These are phyloP conservation scores for Dolichomitus sp. DNA, from an alignment of 2,888 invertebrate species.

Conservation along the genomic window DNA sequence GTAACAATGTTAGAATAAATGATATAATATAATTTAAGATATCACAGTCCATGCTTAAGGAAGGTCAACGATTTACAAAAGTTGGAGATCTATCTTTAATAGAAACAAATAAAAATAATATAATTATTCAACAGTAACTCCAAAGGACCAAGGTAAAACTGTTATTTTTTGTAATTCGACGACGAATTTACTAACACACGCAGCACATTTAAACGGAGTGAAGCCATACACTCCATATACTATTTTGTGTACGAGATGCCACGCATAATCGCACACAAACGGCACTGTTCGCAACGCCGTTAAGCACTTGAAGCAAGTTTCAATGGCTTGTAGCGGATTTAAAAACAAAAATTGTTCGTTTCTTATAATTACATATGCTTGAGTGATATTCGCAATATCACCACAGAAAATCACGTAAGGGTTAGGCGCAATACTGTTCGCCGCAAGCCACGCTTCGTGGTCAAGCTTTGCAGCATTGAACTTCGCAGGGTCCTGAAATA, in stretches of 20 bases:
- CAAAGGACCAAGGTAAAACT: no score
- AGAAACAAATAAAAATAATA: background rate
- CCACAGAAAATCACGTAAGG: no score
- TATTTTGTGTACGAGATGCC: background rate
- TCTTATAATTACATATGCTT: no score
- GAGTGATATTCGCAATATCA: no score
- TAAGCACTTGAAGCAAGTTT: background rate
- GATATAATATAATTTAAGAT: conserved; percentile 14
- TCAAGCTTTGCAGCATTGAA: no score
- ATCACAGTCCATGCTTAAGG: background rate
- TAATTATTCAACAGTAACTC: background rate
- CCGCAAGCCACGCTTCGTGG: no score
- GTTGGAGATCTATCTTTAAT: background rate
- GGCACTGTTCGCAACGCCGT: background rate
- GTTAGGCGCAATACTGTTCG: no score
- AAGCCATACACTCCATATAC: background rate
- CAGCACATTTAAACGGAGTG: background rate
- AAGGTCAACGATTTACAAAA: background rate
- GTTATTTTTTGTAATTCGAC: background rate
- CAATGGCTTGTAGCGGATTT: no score
- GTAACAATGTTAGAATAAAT: conserved; percentile 33
- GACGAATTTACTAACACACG: background rate
- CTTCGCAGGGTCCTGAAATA: no score
- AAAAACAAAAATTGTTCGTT: no score
- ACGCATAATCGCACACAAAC: background rate